A percentile compares a stretch with the other conserved stretches of the same genome.
Conservation (phyloP, 2,888 invertebrate species). For the Seladonia tumulorum region DNA sequence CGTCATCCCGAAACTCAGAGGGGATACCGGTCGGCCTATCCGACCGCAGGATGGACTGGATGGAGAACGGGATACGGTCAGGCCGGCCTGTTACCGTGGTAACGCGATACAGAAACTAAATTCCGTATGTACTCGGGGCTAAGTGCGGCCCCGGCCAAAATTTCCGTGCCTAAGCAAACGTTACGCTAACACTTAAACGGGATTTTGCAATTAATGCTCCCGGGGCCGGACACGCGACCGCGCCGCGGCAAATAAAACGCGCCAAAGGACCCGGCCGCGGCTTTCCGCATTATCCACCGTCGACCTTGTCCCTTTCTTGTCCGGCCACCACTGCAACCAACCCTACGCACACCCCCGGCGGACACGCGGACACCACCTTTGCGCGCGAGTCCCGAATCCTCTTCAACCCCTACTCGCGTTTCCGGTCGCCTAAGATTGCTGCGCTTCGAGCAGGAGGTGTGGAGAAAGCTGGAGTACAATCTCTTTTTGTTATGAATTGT, state of each 20-base stretch:
- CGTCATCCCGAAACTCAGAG: conserved; percentile 62
- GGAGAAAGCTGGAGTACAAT: too few relatives aligned
- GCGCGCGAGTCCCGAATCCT: neutral
- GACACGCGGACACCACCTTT: neutral
- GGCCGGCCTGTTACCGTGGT: conserved; percentile 67
- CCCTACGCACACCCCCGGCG: neutral
- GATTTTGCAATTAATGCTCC: conserved; percentile 65
- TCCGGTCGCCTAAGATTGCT: neutral
- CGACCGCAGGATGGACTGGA: conserved; percentile 67
- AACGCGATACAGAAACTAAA: conserved; percentile 72
- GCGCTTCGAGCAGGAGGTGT: neutral
- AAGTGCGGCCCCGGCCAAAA: conserved; percentile 67
- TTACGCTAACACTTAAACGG: conserved; percentile 63
- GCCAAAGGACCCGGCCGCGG: neutral
- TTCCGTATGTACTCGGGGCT: conserved; percentile 67
- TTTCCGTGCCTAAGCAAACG: conserved; percentile 68
- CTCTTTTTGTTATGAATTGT: neutral
- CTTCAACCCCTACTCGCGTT: neutral
- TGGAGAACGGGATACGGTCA: conserved; percentile 63
- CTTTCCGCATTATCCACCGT: conserved; percentile 35
- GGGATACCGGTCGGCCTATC: conserved; percentile 63
- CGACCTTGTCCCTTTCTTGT: conserved; percentile 23
- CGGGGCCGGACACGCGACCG: neutral
- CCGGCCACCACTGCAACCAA: neutral
- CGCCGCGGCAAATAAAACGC: conserved; percentile 41